Conservation (phyloP, 2,797 vertebrate species). For the Sparidentex hasta region DNA sequence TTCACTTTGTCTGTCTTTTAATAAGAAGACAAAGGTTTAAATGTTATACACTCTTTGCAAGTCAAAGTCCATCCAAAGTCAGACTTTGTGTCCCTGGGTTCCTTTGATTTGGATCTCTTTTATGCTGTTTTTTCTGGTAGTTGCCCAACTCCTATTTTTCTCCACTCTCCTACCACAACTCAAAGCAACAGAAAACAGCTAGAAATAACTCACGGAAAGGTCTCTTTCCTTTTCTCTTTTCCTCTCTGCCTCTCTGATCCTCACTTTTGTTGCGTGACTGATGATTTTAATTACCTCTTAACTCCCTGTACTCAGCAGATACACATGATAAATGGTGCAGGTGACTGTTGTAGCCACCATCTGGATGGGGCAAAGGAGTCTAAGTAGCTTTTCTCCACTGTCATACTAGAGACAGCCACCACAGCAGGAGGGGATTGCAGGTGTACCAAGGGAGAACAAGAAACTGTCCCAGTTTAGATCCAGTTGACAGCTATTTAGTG, state of each 20-base stretch:
- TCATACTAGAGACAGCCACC: constrained; percentile 71
- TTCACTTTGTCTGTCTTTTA: constrained; percentile 39
- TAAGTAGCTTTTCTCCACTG: constrained; percentile 66
- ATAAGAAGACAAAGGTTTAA: constrained; percentile 54
- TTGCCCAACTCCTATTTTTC: constrained; percentile 12
- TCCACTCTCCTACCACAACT: constrained; percentile 4
- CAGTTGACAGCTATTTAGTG: constrained; percentile 79
- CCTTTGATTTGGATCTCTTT: constrained; percentile 29
- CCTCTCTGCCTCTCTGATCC: constrained; percentile 33
- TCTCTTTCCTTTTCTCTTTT: constrained; percentile 38
- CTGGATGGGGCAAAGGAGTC: constrained; percentile 74
- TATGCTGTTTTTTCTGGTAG: constrained; percentile 10
- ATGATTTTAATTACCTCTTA: constrained; percentile 87
- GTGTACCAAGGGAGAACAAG: constrained; percentile 68
- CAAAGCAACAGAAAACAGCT: constrained; percentile 27
- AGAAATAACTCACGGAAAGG: constrained; percentile 45
- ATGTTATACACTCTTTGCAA: constrained; percentile 43
- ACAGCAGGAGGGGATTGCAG: constrained; percentile 69
- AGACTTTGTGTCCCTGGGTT: constrained; percentile 31
- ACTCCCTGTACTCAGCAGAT: constrained; percentile 82
- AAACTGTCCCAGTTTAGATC: constrained; percentile 79
- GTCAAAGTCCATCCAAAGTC: constrained; percentile 52
- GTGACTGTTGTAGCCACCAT: constrained; percentile 75
- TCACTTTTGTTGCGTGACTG: constrained; percentile 81
- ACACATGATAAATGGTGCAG: constrained; percentile 82